Base-by-base conservation (phyloP, 2,797 vertebrate species). In the Cossypha dichroa region DNA sequence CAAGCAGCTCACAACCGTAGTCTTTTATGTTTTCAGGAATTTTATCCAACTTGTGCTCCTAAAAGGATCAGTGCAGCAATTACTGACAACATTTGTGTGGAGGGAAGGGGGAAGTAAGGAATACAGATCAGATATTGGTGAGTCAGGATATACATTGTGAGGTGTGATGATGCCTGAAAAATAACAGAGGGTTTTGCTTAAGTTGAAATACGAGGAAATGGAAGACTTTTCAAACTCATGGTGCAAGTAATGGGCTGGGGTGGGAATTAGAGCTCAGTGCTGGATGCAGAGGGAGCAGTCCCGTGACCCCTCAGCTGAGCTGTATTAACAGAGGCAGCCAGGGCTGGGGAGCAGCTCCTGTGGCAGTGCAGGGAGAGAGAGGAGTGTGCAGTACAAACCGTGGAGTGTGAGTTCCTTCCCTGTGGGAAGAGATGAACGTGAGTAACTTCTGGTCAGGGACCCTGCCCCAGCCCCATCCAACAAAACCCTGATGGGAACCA, bases 221-320 rank as follows among this genome's bases (percentile, higher is more conserved):
- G 9, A 19, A 28, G 9, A 12, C 5, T 66, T 52, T 23, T 58
- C 36, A 31, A 51, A n/a, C 3, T 11, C 58, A 19, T 4, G 31
- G 49, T 26, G 20, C n/a, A 8, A 6, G 28, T 11, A 21, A 5
- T 0, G 19, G 73, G 43, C 54, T 29, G 51, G 76, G 29, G 4
- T 11, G 62, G 62, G 95, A 69, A 23, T 88, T 28, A 5, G 41
- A 84, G 78, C 40, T 64, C 51, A 3, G 52, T n/a, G 43, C 60
- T 6, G 82, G 48, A 43, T n/a, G 13, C 33, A 2, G 41, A 17
- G 11, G 66, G 25, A 84, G 68, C 25, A 9, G 55, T 34, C 36
- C 1, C 18, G 5, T 92, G 94, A 93, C 49, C 74, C 66, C 88
- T 93, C 92, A 91, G 94, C 95, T 95, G 96, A 94, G 80, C 21